Percentiles rank a stretch among this genome's conserved stretches.
Evolutionary conservation across 1,140 invertebrate genomes (phyloP).

Genomic region (Pseudomyrmex pallidus): DNA sequence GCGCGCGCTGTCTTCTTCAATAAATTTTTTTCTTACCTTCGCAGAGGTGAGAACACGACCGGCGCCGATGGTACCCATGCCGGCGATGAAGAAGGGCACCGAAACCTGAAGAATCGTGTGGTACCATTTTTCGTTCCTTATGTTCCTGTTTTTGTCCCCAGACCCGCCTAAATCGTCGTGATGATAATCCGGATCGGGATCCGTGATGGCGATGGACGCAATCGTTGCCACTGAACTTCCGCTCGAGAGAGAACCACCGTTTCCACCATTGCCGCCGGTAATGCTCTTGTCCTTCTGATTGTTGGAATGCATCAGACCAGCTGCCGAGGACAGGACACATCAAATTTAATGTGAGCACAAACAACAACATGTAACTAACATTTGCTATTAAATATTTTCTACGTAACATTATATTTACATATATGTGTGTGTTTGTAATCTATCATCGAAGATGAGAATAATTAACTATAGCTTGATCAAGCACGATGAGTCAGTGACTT

Average conservation of each 20-base stretch:
- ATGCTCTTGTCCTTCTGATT: conserved; percentile 61
- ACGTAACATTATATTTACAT: background rate
- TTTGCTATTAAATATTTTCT: background rate
- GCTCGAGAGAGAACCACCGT: conserved; percentile 80
- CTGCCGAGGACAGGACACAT: conserved; percentile 67
- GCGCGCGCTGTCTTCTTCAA: background rate
- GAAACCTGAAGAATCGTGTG: conserved; percentile 93
- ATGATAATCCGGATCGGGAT: conserved; percentile 76
- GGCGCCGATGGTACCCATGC: conserved; percentile 96
- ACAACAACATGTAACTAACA: background rate
- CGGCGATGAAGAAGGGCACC: conserved; percentile 97
- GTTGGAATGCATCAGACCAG: conserved; percentile 72
- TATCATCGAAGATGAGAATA: too few species aligned
- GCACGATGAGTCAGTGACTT: too few species aligned
- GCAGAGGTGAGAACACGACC: conserved; percentile 94
- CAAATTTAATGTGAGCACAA: conserved; percentile 20
- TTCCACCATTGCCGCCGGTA: conserved; percentile 27
- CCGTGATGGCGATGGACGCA: conserved; percentile 76
- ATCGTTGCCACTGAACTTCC: conserved; percentile 82
- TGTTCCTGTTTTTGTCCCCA: conserved; percentile 49
- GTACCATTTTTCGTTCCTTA: conserved; percentile 90
- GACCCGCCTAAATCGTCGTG: conserved; percentile 48
- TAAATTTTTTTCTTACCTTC: conserved; percentile 87
- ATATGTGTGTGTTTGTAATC: too few species aligned
- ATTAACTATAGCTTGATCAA: too few species aligned